A percentile compares a stretch with the other conserved stretches of the same genome.
Conservation (phyloP, 92 coral and sea anemone genomes). For the Phenganax subtilis region DNA sequence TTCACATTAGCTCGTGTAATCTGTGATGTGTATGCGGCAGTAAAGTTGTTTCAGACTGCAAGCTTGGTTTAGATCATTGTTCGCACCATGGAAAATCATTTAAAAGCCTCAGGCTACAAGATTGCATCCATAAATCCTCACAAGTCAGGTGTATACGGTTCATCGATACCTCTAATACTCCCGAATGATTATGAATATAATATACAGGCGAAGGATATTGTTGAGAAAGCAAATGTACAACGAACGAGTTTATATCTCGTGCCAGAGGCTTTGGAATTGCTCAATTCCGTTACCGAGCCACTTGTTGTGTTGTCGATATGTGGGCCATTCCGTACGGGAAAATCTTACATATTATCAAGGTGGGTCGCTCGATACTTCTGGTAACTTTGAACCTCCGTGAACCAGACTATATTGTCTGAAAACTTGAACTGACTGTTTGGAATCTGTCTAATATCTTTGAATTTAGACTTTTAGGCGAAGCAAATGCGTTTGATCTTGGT, state of each 20-base stretch:
- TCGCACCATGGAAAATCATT: background rate
- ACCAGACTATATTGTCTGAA: background rate
- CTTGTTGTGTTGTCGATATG: constrained; percentile 36
- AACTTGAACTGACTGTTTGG: background rate
- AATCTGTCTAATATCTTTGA: background rate
- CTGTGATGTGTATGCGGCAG: background rate
- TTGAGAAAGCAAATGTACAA: constrained; percentile 2
- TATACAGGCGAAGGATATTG: constrained; percentile 8
- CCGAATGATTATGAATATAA: constrained; percentile 36
- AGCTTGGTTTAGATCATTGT: background rate
- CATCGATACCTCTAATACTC: constrained; percentile 29
- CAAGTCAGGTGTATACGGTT: constrained; percentile 1
- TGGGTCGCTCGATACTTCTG: background rate
- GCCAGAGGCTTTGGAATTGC: constrained; percentile 35
- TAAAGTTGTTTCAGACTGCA: background rate
- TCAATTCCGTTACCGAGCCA: constrained; percentile 7
- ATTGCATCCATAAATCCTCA: background rate
- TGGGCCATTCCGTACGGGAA: constrained; percentile 38
- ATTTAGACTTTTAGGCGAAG: constrained; percentile 19
- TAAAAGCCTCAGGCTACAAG: constrained; percentile 9
- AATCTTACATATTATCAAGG: constrained; percentile 37
- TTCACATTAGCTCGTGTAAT: background rate
- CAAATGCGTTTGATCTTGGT: constrained; percentile 34
- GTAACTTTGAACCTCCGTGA: background rate
- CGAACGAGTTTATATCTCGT: constrained; percentile 33